phyloP scores from a whole-genome alignment of 2,888 invertebrate genomes.

The Tetragonisca angustula region DNA sequence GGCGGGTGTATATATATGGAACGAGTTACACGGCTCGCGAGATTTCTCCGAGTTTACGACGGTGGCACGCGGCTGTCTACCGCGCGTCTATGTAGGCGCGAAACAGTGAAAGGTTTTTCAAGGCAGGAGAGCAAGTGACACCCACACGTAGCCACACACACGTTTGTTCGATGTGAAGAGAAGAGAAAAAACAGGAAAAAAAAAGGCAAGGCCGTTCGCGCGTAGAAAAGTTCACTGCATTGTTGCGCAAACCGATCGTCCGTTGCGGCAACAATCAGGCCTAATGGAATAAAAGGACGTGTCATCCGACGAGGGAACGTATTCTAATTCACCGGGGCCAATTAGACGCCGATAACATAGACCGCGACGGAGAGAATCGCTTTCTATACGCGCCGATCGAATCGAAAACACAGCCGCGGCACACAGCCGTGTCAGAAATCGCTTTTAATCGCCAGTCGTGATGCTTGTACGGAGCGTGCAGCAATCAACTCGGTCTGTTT shows the following conservation, averaged over 20 bases:
- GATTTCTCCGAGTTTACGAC: slow-evolving; percentile 68
- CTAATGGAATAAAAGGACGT: slow-evolving; percentile 62
- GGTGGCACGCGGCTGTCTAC: slow-evolving; percentile 73
- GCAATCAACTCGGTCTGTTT: neutral
- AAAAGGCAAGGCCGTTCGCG: slow-evolving; percentile 78
- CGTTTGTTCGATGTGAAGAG: slow-evolving; percentile 60
- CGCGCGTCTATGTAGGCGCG: slow-evolving; percentile 75
- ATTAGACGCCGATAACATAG: slow-evolving; percentile 41
- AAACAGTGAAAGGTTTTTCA: slow-evolving; percentile 82
- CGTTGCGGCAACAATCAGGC: slow-evolving; percentile 77
- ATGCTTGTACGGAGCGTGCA: neutral
- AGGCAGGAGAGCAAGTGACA: slow-evolving; percentile 79
- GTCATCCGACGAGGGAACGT: slow-evolving; percentile 36
- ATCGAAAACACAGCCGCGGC: neutral
- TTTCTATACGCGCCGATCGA: neutral
- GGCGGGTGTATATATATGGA: slow-evolving; percentile 29
- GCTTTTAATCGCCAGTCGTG: neutral
- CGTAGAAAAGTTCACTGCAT: slow-evolving; percentile 77
- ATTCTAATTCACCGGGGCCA: slow-evolving; percentile 38
- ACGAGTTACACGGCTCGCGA: slow-evolving; percentile 57
- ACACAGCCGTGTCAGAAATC: neutral
- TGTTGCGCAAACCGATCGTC: slow-evolving; percentile 77
- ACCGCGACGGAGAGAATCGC: neutral
- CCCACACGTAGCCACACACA: slow-evolving; percentile 57
- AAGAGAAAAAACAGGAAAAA: no score